Percentiles rank a stretch among this genome's conserved stretches.
Evolutionary conservation across 2,113 vertebrate genomes (phyloP).

Genomic region (Cyanocitta stelleri): DNA sequence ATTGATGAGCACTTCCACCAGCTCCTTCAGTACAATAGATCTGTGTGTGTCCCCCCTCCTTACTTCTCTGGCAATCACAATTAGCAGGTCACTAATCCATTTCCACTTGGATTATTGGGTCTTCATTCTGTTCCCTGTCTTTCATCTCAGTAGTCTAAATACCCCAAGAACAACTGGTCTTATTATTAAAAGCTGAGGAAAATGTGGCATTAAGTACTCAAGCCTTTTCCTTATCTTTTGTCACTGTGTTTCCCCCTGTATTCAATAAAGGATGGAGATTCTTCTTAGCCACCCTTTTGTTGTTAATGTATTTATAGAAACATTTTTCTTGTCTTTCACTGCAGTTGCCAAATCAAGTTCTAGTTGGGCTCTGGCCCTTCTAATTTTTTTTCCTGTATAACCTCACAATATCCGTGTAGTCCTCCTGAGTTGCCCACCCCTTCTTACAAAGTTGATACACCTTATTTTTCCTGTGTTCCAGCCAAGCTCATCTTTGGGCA

Average conservation of each 20-base stretch:
- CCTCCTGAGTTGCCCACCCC: neutral
- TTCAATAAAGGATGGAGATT: neutral
- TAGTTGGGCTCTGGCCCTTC: neutral
- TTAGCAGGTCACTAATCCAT: neutral
- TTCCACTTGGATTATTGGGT: neutral
- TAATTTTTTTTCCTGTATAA: neutral
- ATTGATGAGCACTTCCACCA: neutral
- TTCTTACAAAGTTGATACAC: neutral
- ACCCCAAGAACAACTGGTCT: neutral
- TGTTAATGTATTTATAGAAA: neutral
- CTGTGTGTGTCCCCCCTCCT: neutral
- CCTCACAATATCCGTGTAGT: neutral
- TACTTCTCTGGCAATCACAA: neutral
- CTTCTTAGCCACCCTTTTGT: neutral
- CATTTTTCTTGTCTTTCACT: neutral
- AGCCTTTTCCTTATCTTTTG: neutral
- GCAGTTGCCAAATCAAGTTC: neutral
- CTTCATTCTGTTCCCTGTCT: neutral
- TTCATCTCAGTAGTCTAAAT: neutral
- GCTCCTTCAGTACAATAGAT: neutral
- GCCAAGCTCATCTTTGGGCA: neutral
- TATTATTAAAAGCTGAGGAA: neutral
- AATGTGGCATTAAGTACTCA: neutral
- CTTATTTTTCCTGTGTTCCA: neutral
- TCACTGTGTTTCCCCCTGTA: neutral